Conservation (phyloP, 2,113 vertebrate species). For the Lichenostomus cassidix region DNA sequence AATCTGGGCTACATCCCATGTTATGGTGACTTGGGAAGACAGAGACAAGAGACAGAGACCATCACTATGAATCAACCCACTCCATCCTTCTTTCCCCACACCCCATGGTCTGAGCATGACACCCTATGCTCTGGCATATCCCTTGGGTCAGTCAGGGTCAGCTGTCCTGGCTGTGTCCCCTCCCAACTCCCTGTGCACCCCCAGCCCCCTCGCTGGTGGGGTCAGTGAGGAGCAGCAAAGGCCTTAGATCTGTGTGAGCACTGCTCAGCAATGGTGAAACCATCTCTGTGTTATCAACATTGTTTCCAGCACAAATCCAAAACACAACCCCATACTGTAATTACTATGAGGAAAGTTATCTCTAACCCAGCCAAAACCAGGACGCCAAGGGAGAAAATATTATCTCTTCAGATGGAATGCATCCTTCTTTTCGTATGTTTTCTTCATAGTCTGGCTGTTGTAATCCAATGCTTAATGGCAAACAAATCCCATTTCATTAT, state of each 20-base stretch:
- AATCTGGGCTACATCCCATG: accelerated
- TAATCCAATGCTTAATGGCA: not conserved
- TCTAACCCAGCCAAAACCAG: not conserved
- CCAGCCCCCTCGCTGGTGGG: accelerated
- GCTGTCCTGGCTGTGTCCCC: not conserved
- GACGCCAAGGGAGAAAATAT: not conserved
- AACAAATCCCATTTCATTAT: not conserved
- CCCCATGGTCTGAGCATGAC: not conserved
- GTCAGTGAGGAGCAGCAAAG: not conserved
- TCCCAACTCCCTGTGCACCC: not conserved
- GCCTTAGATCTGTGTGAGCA: not conserved
- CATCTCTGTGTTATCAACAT: accelerated
- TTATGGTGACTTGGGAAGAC: not conserved
- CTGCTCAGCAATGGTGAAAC: accelerated
- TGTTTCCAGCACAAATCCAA: not conserved
- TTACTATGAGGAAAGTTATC: not conserved
- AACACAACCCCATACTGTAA: accelerated
- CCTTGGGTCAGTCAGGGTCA: accelerated
- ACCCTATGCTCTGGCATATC: not conserved
- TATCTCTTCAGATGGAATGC: not conserved
- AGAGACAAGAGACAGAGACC: too few relatives aligned
- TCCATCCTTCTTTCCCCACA: not conserved
- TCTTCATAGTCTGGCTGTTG: not conserved
- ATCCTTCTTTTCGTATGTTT: not conserved
- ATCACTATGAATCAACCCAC: too few relatives aligned